Evolutionary conservation across 2,888 invertebrate genomes (phyloP), one percentile per base, ranked within the genome.

Genomic region (Drepana falcataria): DNA sequence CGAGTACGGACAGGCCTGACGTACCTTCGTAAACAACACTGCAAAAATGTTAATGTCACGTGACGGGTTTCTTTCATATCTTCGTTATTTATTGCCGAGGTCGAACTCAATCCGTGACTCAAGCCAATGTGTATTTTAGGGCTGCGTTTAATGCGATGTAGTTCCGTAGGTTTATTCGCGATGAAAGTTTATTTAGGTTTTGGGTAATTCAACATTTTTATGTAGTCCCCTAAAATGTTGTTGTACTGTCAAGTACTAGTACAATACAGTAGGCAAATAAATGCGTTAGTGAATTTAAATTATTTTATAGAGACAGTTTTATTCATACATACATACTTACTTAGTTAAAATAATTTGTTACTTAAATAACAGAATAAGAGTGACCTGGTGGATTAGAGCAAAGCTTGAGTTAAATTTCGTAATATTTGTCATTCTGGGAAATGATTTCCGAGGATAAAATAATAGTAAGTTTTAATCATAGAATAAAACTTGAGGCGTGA

Each of bases 31-130:
- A 51, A 9, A 41, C 40, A 34, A 51, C 33, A 51, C 51, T 57
- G 60, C 63, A 69, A 59, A 68, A 63, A 64, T 66, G 60, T 62
- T 60, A 63, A 67, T 63, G 44, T 44, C 59, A n/a, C n/a, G 37
- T 49, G 34, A 51, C 21, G 51, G 55, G 56, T 58, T 59, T 58
- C 59, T 64, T 64, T 58, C 60, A 62, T 62, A 63, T 63, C 59
- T 54, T 54, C 52, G 54, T 63, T 65, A 65, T 68, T 65, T 67
- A 66, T 61, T 54, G 53, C 53, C 6, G 58, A 48, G 51, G 4
- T 7, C 4, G 40, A 33, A 40, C 34, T 41, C 33, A 33, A 51
- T 40, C 33, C 40, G 34, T 40, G 34, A 51, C 51, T 51, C 6
- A 2, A 4, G 40, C 34, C 51, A 3, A 41, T 41, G 35, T 51